Evolutionary conservation across 2,113 vertebrate genomes (phyloP).

Genomic region (Cebus imitator): DNA sequence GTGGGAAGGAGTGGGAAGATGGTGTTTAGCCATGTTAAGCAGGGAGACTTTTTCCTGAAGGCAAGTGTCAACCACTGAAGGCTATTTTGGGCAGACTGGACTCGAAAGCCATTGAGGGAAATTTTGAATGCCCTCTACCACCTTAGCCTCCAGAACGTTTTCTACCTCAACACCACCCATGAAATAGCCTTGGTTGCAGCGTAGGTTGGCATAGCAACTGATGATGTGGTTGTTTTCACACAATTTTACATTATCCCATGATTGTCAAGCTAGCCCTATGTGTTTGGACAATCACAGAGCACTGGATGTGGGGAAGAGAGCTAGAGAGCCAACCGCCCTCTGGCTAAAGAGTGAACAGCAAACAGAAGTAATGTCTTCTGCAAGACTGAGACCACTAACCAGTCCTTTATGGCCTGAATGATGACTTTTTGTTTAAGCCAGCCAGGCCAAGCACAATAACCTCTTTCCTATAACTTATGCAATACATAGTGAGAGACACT

Average conservation of each 20-base stretch:
- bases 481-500: not conserved
- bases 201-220: slow-evolving; percentile 60
- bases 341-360: not conserved
- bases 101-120: not conserved
- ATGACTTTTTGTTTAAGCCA: not conserved
- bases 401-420: not conserved
- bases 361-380: not conserved
- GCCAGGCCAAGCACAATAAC: not conserved
- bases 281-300: not conserved
- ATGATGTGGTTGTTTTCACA: not conserved
- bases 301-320: not conserved
- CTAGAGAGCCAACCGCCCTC: not conserved
- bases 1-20: not conserved
- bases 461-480: not conserved
- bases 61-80: not conserved
- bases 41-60: not conserved
- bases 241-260: not conserved
- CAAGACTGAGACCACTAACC: not conserved
- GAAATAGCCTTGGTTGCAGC: not conserved
- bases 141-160: not conserved
- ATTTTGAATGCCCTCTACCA: not conserved
- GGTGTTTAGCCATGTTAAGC: fast-evolving
- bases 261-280: not conserved
- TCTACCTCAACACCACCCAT: not conserved
- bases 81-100: not conserved